A percentile compares a stretch with the other conserved stretches of the same genome.
These are phyloP conservation scores for Melolontha melolontha DNA, from an alignment of 2,888 invertebrate species.

Conservation along the genomic window DNA sequence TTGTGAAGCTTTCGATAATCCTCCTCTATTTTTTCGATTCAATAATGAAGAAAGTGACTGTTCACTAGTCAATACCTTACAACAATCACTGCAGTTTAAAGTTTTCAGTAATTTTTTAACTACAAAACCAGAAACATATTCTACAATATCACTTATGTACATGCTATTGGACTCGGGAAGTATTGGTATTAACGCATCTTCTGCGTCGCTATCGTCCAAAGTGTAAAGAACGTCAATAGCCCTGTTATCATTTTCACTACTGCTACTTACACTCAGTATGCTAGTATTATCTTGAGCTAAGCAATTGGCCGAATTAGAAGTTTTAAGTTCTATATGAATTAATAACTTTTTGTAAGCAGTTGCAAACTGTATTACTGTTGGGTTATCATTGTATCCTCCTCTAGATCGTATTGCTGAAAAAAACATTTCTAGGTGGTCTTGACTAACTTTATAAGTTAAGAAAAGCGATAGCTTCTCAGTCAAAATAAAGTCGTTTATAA, in stretches of 20 bases:
- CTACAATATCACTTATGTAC: constrained; percentile 35
- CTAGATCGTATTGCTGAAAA: constrained; percentile 45
- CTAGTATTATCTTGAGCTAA: constrained; percentile 26
- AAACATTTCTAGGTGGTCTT: constrained; percentile 48
- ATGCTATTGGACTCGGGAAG: constrained; percentile 18
- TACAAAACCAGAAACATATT: constrained; percentile 42
- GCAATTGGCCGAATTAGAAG: constrained; percentile 37
- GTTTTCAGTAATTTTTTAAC: constrained; percentile 21
- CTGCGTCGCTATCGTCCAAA: constrained; percentile 6
- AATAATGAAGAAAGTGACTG: background rate
- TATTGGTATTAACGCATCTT: constrained; percentile 3
- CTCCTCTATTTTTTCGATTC: background rate
- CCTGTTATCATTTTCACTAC: constrained; percentile 11
- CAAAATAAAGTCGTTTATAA: constrained; percentile 15
- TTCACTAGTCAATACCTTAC: background rate
- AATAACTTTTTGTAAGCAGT: constrained; percentile 47
- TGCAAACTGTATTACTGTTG: constrained; percentile 47
- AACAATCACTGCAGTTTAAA: constrained; percentile 21
- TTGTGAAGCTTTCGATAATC: background rate
- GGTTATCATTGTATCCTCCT: constrained; percentile 47
- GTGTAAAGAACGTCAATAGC: background rate
- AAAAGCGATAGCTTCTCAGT: constrained; percentile 38
- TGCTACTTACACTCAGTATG: constrained; percentile 36
- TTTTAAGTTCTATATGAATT: constrained; percentile 39
- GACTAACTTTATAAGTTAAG: constrained; percentile 46